These are phyloP conservation scores for Napeogenes inachia DNA, from an alignment of 2,888 invertebrate genomes.

Conservation along the genomic window DNA sequence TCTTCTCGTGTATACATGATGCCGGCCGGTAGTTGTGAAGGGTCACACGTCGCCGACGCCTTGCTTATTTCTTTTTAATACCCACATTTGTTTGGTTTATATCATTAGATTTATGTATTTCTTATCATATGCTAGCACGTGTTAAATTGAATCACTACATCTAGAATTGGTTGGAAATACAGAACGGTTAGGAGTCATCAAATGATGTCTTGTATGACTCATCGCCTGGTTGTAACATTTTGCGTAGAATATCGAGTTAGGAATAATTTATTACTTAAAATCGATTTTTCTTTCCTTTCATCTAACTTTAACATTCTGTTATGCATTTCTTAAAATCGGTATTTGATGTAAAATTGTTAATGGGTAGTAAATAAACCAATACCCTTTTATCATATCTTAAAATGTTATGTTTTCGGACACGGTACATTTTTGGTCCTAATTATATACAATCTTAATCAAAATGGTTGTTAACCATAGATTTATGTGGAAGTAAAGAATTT, in stretches of 20 bases:
- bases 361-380: too few relatives aligned
- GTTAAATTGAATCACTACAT: constrained; percentile 1
- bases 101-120: neutral
- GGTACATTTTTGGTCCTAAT: too few relatives aligned
- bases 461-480: too few relatives aligned
- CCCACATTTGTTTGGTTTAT: neutral
- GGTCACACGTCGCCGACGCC: constrained; percentile 34
- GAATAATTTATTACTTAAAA: constrained; percentile 5
- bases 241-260: constrained; percentile 5
- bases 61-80: constrained; percentile 4
- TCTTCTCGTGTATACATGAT: neutral
- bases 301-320: too few relatives aligned
- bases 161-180: neutral
- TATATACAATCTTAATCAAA: too few relatives aligned
- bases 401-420: too few relatives aligned
- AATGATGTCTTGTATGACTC: constrained; percentile 11
- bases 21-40: constrained; percentile 38
- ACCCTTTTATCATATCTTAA: too few relatives aligned
- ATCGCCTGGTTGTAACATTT: constrained; percentile 11
- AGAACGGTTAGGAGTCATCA: constrained; percentile 2
- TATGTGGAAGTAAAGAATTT: too few relatives aligned
- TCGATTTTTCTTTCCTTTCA: neutral
- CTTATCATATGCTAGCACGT: neutral
- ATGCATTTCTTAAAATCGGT: too few relatives aligned
- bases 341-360: too few relatives aligned